Conservation (phyloP, 1,140 invertebrate genomes). For the Drosophila kanapiae region DNA sequence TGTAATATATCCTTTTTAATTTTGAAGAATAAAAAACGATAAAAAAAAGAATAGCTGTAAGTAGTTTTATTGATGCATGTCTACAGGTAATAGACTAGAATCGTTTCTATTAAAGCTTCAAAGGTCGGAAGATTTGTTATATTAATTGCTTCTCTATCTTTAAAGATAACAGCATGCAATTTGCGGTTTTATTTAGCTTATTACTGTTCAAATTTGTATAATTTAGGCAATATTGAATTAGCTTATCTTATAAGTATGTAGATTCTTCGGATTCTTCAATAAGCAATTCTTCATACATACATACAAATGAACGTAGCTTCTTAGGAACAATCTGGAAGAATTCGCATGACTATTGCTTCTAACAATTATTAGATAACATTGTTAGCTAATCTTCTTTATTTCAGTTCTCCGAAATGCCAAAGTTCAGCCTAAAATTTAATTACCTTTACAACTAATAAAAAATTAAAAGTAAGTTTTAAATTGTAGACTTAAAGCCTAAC, state of each 20-base stretch:
- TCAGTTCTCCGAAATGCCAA: not conserved
- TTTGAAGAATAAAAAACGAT: constrained; percentile 45
- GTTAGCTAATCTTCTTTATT: not conserved
- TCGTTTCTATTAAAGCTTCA: not conserved
- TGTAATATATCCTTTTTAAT: constrained; percentile 58
- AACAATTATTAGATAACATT: constrained; percentile 1
- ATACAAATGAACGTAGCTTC: constrained; percentile 4
- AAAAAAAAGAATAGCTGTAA: constrained; percentile 11
- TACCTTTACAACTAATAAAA: not conserved
- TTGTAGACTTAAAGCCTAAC: not conserved
- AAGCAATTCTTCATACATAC: not conserved
- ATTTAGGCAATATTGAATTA: not conserved
- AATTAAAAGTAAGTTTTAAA: not conserved
- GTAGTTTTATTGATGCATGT: constrained; percentile 16
- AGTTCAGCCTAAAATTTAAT: not conserved
- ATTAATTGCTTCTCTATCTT: not conserved
- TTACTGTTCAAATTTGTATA: not conserved
- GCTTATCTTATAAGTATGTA: not conserved
- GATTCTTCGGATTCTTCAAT: not conserved
- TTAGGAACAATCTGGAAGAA: not conserved
- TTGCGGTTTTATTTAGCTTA: not conserved
- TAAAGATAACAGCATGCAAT: not conserved
- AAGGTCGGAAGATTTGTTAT: not conserved
- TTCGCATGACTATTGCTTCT: constrained; percentile 11
- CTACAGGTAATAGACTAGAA: not conserved